Evolutionary conservation across 2,113 vertebrate genomes (phyloP), one percentile per base, ranked within the genome.

Genomic region (Tretioscincus oriximinensis): DNA sequence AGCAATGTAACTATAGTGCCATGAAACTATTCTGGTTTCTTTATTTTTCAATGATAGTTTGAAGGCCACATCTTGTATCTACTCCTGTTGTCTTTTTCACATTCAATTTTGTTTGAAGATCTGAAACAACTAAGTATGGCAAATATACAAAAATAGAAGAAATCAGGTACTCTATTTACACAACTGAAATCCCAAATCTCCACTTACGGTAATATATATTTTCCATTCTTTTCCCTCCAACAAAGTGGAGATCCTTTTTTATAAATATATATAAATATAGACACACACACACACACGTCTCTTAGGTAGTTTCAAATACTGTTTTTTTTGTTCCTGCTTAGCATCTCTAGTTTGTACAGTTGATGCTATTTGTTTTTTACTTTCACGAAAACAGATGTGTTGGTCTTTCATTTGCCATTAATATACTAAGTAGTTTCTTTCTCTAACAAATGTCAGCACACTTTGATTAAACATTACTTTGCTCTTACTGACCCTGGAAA

Each of bases 401-500:
- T 1, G 9, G 51, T 66, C 35, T 73, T 71, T n/a, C 67, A n/a
- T 68, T 9, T 45, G 35, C 68, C n/a, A 73, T 7, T 3, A 9
- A 5, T 65, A 54, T 78, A 29, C 35, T 0, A 4, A 18, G 28
- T 11, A 28, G 31, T 73, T 76, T 29, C 1, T 0, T 16, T 45
- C 49, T 83, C 73, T 68, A 77, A 45, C 16, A 7, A 63, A 29
- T 10, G 31, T 68, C 77, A 51, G 12, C 7, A 22, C 8, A 60
- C 84, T 67, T 70, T 70, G 77, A 74, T 84, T 83, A 80, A 85
- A n/a, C 22, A 60, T n/a, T 2, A 0, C 71, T 64, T 83, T 84
- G 18, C 67, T 77, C 71, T 71, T 83, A 74, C 31, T 81, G 54
- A 41, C 51, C 81, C 54, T 88, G 29, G 0, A 63, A 76, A 65